These are phyloP conservation scores for Styela clava DNA, from an alignment of 23 tunicate genomes.

Conservation along the genomic window DNA sequence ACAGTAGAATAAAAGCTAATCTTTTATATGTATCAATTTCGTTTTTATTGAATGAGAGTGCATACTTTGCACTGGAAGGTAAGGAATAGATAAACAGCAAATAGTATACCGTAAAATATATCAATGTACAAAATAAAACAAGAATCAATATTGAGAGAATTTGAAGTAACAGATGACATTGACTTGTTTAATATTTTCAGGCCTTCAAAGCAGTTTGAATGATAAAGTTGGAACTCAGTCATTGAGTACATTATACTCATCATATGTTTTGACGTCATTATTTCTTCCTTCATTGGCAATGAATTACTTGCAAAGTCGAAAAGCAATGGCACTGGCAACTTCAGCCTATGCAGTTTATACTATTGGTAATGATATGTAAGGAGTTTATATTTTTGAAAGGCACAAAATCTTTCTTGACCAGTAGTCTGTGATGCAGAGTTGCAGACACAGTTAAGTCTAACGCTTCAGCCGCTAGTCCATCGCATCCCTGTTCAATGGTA, in stretches of 20 bases:
- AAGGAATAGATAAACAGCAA: too few relatives aligned
- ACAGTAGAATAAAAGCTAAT: constrained; percentile 56
- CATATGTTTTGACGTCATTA: constrained; percentile 52
- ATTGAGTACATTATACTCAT: constrained; percentile 44
- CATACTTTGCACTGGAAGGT: constrained; percentile 85
- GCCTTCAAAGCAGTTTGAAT: constrained; percentile 88
- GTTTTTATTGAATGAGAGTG: constrained; percentile 54
- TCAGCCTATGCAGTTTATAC: constrained; percentile 50
- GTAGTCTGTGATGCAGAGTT: too few relatives aligned
- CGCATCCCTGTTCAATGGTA: too few relatives aligned
- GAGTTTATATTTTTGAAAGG: too few relatives aligned
- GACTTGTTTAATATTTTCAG: constrained; percentile 13
- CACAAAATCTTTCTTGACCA: neutral
- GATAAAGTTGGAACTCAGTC: constrained; percentile 59
- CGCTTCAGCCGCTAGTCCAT: too few relatives aligned
- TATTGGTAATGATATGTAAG: constrained; percentile 49
- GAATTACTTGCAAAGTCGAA: constrained; percentile 54
- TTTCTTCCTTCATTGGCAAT: constrained; percentile 69
- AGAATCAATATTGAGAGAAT: too few relatives aligned
- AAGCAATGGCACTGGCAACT: constrained; percentile 43
- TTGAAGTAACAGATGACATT: too few relatives aligned
- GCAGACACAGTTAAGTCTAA: too few relatives aligned
- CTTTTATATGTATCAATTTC: constrained; percentile 51
- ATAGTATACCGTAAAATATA: too few relatives aligned
- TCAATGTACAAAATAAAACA: too few relatives aligned